Percentiles rank a stretch among this genome's conserved stretches.
These are phyloP conservation scores for Halichoerus grypus DNA, from an alignment of 2,113 vertebrate species.

Conservation along the genomic window DNA sequence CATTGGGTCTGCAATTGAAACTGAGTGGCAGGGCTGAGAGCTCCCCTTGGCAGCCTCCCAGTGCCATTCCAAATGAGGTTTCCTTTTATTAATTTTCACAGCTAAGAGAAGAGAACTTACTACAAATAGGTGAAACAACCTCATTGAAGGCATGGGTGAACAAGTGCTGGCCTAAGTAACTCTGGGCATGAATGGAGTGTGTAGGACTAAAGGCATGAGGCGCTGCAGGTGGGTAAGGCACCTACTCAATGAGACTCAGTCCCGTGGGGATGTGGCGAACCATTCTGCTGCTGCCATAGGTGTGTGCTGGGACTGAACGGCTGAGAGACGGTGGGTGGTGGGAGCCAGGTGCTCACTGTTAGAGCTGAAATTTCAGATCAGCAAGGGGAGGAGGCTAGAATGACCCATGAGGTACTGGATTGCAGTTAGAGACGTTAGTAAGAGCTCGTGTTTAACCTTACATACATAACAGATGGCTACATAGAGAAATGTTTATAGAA, in stretches of 20 bases:
- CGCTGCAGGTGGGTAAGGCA: accelerated
- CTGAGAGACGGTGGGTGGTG: accelerated
- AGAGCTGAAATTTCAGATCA: neutral
- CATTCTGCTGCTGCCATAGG: too few species aligned
- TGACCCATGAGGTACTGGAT: neutral
- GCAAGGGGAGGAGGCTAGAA: neutral
- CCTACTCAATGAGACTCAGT: accelerated
- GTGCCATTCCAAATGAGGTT: neutral
- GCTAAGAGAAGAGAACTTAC: neutral
- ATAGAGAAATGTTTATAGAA: too few species aligned
- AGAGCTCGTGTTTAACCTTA: too few species aligned
- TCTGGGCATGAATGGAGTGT: neutral
- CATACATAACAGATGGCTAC: neutral
- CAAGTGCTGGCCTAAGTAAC: neutral
- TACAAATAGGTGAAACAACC: neutral
- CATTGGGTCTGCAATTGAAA: neutral
- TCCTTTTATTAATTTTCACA: too few species aligned
- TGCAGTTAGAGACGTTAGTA: too few species aligned
- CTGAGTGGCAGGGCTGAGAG: neutral
- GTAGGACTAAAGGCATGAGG: neutral
- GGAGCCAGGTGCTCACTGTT: neutral
- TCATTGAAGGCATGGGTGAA: too few species aligned
- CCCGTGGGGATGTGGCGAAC: too few species aligned
- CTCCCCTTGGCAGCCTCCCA: accelerated
- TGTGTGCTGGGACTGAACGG: neutral